A percentile compares a stretch with the other conserved stretches of the same genome.
Evolutionary conservation across 1,140 invertebrate species (phyloP).

Genomic region (Papilio glaucus): DNA sequence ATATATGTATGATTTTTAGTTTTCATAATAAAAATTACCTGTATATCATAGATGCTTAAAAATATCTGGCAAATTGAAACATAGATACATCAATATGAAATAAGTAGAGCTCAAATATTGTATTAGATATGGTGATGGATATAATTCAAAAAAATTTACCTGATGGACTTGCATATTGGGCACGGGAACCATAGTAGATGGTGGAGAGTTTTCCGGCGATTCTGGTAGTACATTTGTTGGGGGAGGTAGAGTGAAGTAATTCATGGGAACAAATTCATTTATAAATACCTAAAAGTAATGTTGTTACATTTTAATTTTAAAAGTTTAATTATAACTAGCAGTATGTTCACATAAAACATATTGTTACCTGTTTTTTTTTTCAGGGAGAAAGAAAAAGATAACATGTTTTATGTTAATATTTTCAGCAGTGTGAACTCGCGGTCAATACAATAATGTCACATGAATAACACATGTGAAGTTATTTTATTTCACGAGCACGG

Average conservation of each 20-base stretch:
- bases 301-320: not conserved
- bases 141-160: slow-evolving; percentile 45
- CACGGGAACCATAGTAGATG: slow-evolving; percentile 45
- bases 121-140: not conserved
- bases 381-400: too few relatives aligned
- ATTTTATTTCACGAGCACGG: too few relatives aligned
- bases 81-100: not conserved
- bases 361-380: too few relatives aligned
- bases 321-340: too few relatives aligned
- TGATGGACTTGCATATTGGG: slow-evolving; percentile 67
- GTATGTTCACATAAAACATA: too few relatives aligned
- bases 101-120: not conserved
- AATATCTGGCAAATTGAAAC: slow-evolving; percentile 23
- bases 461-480: too few relatives aligned
- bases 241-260: slow-evolving; percentile 50
- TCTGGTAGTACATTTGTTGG: slow-evolving; percentile 58
- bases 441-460: too few relatives aligned
- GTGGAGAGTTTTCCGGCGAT: slow-evolving; percentile 64
- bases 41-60: slow-evolving; percentile 5
- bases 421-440: too few relatives aligned
- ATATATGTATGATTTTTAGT: slow-evolving; percentile 1
- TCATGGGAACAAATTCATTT: slow-evolving; percentile 67
- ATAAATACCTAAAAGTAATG: slow-evolving; percentile 56
- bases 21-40: slow-evolving; percentile 23
- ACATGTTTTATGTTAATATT: too few relatives aligned